These are phyloP conservation scores for Bathynomus jamesi DNA, from an alignment of 1,140 invertebrate species.

Conservation along the genomic window DNA sequence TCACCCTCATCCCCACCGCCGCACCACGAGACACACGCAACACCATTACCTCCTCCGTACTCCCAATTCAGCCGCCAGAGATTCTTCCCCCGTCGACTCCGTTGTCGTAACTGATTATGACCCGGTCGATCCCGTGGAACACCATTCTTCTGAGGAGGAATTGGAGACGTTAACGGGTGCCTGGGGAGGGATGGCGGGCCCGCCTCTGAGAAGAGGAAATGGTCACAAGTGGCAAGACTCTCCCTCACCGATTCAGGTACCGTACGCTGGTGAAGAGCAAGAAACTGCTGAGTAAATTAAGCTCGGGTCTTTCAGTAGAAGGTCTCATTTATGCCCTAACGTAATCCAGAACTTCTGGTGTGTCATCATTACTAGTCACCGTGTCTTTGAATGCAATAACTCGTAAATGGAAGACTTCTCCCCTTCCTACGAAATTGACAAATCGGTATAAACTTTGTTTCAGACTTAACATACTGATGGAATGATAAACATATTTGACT, in stretches of 20 bases:
- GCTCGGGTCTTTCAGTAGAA: no score
- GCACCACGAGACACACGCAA: not conserved
- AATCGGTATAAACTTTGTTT: no score
- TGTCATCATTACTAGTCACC: no score
- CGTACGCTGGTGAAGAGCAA: not conserved
- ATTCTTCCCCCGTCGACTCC: conserved; percentile 23
- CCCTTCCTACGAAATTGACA: no score
- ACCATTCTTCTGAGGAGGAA: conserved; percentile 36
- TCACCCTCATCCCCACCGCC: conserved; percentile 7
- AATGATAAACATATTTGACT: no score
- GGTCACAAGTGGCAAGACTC: conserved; percentile 34
- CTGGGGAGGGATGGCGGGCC: conserved; percentile 28
- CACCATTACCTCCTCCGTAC: not conserved
- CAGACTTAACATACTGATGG: no score
- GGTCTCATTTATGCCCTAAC: no score
- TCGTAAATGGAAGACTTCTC: no score
- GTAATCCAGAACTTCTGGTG: no score
- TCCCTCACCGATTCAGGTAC: conserved; percentile 36
- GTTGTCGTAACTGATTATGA: conserved; percentile 32
- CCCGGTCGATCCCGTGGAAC: conserved; percentile 32
- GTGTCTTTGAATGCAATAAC: no score
- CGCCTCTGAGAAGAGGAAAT: conserved; percentile 33
- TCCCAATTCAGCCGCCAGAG: conserved; percentile 2
- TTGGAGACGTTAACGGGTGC: conserved; percentile 34
- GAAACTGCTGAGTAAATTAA: not conserved